These are phyloP conservation scores for Sycophila texana DNA, from an alignment of 2,888 invertebrate species.

Conservation along the genomic window DNA sequence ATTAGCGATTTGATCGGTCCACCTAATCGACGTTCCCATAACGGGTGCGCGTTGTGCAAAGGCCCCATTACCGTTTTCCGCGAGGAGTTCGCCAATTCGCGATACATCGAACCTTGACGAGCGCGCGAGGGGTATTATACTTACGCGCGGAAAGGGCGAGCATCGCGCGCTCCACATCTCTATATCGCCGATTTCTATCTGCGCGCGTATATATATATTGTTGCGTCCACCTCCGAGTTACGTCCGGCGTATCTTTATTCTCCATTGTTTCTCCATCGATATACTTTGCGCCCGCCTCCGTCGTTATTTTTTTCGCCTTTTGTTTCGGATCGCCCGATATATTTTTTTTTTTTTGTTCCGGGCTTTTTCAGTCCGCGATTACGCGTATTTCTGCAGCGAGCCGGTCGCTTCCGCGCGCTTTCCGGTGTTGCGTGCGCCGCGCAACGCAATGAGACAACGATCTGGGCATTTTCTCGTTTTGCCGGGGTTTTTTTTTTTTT, in stretches of 20 bases:
- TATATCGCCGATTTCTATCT: constrained; percentile 36
- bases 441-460: constrained; percentile 28
- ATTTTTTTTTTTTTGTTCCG: not conserved
- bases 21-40: too few relatives aligned
- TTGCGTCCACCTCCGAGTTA: constrained; percentile 8
- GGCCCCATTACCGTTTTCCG: too few relatives aligned
- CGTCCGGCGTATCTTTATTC: constrained; percentile 45
- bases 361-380: too few relatives aligned
- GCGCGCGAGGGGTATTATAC: not conserved
- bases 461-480: not conserved
- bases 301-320: constrained; percentile 12
- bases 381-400: too few relatives aligned
- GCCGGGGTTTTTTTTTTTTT: not conserved
- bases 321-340: too few relatives aligned
- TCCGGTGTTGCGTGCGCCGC: constrained; percentile 17
- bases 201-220: not conserved
- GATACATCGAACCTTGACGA: too few relatives aligned
- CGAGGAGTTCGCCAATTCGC: too few relatives aligned
- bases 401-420: constrained; percentile 5
- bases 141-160: not conserved
- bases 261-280: constrained; percentile 50
- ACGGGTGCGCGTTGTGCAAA: too few relatives aligned
- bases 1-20: too few relatives aligned
- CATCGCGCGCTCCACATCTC: constrained; percentile 44
- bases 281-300: not conserved